phyloP scores from a whole-genome alignment of 2,113 vertebrate species.

The Acrocephalus arundinaceus region DNA sequence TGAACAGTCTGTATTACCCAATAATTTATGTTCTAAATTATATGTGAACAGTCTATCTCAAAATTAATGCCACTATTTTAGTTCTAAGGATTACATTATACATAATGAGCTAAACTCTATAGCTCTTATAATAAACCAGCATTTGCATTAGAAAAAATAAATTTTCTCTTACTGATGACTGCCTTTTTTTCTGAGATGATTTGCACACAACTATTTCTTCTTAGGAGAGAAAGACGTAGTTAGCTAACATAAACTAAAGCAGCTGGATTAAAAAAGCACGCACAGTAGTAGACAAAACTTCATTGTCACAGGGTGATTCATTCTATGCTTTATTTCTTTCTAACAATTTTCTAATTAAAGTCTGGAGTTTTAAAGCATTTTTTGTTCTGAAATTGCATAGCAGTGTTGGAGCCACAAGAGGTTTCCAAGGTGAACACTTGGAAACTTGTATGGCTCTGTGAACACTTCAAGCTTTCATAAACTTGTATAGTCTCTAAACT shows the following conservation, averaged over 20 bases:
- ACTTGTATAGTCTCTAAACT: background rate
- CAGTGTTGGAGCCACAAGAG: background rate
- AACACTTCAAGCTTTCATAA: background rate
- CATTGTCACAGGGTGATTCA: background rate
- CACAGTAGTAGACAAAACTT: background rate
- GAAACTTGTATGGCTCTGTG: background rate
- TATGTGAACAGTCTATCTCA: background rate
- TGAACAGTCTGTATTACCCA: background rate
- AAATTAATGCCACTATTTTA: slow-evolving; percentile 4
- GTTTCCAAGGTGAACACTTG: background rate
- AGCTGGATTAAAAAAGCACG: background rate
- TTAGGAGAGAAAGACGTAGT: background rate
- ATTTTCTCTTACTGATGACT: background rate
- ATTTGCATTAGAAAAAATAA: background rate
- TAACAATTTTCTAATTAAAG: background rate
- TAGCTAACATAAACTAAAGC: background rate
- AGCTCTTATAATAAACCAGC: background rate
- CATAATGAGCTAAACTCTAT: background rate
- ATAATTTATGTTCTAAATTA: background rate
- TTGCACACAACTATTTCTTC: background rate
- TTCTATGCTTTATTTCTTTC: background rate
- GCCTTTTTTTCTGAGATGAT: background rate
- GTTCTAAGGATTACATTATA: slow-evolving; percentile 13
- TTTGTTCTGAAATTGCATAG: background rate
- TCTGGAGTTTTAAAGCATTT: background rate